A percentile compares a stretch with the other conserved stretches of the same genome.
Evolutionary conservation across 1,140 invertebrate genomes (phyloP).

Genomic region (Drosophila rufa): DNA sequence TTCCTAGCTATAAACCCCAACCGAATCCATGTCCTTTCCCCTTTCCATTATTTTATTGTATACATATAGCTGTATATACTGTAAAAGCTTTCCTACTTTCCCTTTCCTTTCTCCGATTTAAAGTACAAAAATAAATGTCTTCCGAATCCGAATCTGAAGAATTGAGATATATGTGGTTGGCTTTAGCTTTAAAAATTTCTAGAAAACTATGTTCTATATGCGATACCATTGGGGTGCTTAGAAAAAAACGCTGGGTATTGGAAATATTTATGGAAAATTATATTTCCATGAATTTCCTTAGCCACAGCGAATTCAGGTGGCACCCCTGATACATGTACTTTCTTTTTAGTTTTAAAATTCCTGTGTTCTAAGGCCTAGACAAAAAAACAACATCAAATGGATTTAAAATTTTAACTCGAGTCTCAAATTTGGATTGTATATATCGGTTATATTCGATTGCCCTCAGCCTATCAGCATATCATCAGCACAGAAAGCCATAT

Average conservation of each 20-base stretch:
- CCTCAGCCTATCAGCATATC: constrained; percentile 6
- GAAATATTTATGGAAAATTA: background rate
- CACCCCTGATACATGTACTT: constrained; percentile 15
- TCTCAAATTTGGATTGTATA: constrained; percentile 75
- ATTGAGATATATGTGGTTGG: constrained; percentile 23
- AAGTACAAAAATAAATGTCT: constrained; percentile 71
- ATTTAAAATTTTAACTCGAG: constrained; percentile 55
- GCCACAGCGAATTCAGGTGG: background rate
- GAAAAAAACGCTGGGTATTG: background rate
- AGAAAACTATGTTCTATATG: constrained; percentile 68
- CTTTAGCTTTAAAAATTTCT: constrained; percentile 65
- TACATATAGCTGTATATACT: constrained; percentile 18
- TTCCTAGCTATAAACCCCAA: constrained; percentile 35
- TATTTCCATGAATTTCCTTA: background rate
- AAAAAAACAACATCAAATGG: constrained; percentile 14
- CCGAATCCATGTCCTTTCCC: constrained; percentile 1
- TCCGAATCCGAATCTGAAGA: constrained; percentile 22
- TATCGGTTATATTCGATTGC: constrained; percentile 16
- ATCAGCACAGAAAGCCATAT: constrained; percentile 26
- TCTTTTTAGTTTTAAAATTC: constrained; percentile 34
- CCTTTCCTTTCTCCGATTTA: background rate
- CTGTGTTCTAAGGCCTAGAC: constrained; percentile 30
- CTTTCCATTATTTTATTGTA: background rate
- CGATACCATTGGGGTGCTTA: background rate
- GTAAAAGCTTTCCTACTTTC: constrained; percentile 34